Percentiles rank a stretch among this genome's conserved stretches.
These are phyloP conservation scores for Aulostomus chinensis DNA, from an alignment of 2,797 vertebrate species.

Conservation along the genomic window DNA sequence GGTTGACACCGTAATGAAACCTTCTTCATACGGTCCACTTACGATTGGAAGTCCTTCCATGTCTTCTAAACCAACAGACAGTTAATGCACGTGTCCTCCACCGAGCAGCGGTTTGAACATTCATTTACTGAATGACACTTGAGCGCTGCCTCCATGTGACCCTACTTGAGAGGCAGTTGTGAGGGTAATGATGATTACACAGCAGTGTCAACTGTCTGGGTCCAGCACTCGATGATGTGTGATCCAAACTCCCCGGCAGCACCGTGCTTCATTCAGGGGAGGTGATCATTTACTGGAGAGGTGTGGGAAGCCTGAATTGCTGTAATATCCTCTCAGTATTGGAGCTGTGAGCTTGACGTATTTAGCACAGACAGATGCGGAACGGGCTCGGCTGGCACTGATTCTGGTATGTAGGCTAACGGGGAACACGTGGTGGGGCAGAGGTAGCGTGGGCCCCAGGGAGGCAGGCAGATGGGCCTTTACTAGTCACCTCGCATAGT, in stretches of 20 bases:
- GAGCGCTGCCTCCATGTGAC: constrained; percentile 33
- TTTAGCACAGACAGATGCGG: constrained; percentile 65
- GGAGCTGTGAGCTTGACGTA: constrained; percentile 33
- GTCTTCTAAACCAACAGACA: too few species aligned
- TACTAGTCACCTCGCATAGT: constrained; percentile 47
- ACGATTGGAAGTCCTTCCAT: too few species aligned
- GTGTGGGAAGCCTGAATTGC: constrained; percentile 40
- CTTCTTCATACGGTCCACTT: too few species aligned
- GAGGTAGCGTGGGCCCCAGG: constrained; percentile 61
- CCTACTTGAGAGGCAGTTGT: constrained; percentile 34
- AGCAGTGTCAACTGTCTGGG: constrained; percentile 50
- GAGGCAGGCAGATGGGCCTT: constrained; percentile 66
- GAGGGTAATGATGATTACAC: constrained; percentile 63
- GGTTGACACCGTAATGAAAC: too few species aligned
- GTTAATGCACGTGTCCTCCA: too few species aligned
- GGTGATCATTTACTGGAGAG: constrained; percentile 56
- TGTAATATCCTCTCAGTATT: constrained; percentile 19
- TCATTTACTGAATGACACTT: constrained; percentile 42
- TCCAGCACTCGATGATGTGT: constrained; percentile 31
- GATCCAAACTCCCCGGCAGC: constrained; percentile 40
- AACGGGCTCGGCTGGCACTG: constrained; percentile 39
- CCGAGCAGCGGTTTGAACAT: constrained; percentile 14
- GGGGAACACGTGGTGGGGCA: constrained; percentile 56
- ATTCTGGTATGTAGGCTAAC: constrained; percentile 71
- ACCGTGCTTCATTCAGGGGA: constrained; percentile 27